Percentiles rank a stretch among this genome's conserved stretches.
Conservation (phyloP, 2,888 invertebrate species). For the Euspilapteryx auroguttella region DNA sequence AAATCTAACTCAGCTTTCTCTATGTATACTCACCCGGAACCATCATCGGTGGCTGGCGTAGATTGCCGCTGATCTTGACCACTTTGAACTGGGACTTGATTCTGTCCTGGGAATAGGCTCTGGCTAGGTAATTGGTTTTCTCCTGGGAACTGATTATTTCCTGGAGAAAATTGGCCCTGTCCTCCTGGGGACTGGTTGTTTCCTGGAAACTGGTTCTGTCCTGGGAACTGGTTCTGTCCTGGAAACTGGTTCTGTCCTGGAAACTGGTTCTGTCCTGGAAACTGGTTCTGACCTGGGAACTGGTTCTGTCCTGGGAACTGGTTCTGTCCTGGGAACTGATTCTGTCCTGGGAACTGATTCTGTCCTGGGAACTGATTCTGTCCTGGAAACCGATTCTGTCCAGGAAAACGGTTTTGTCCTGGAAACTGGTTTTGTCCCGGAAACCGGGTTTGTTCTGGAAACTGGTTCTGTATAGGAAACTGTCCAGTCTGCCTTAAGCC, state of each 20-base stretch:
- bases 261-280: conserved; percentile 6
- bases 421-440: not conserved
- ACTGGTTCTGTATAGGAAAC: not conserved
- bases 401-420: not conserved
- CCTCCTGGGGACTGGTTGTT: conserved; percentile 7
- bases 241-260: conserved; percentile 7
- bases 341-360: conserved; percentile 7
- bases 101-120: too few relatives aligned
- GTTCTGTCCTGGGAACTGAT: conserved; percentile 8
- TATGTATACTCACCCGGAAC: too few relatives aligned
- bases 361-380: conserved; percentile 7
- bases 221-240: conserved; percentile 4
- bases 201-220: conserved; percentile 8
- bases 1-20: too few relatives aligned
- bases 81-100: conserved; percentile 6
- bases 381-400: not conserved
- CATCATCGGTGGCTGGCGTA: too few relatives aligned
- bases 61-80: not conserved
- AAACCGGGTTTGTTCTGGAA: not conserved
- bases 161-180: conserved; percentile 8
- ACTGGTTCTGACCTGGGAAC: conserved; percentile 3
- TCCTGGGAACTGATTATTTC: not conserved
- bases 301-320: conserved; percentile 4
- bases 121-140: not conserved
- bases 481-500: not conserved